Evolutionary conservation across 1,140 invertebrate genomes (phyloP), one percentile per base, ranked within the genome.

Genomic region (Drosophila ohnishii): DNA sequence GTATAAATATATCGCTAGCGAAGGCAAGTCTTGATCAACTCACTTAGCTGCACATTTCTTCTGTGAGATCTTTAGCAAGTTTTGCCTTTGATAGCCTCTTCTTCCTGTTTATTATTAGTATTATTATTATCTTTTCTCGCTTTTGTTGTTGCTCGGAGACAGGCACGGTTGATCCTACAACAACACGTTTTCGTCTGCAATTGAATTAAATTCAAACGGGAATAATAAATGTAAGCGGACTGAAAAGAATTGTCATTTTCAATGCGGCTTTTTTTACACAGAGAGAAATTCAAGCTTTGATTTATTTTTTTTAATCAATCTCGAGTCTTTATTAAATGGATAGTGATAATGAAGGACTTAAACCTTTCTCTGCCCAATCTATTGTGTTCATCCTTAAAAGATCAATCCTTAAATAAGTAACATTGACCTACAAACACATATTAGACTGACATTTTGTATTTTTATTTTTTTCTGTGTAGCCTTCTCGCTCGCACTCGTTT

Each of bases 201-300:
- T 86, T 86, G 83, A 86, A 86, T 86, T 87, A 86, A 85, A 85
- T 84, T 85, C 58, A 64, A 53, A 73, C 59, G 56, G 74, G 66
- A 83, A 66, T 53, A 60, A 75, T 75, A 75, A 75, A 61, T 69
- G 74, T 57, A 75, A 75, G 70, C 69, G 55, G 22, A 37, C 58
- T 7, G 53, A 60, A 55, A 66, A 69, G 66, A 70, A 56, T 70
- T 10, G 40, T 45, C 35, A 50, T 22, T 30, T 55, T 37, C 55
- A 44, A 34, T 64, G 32, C 22, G 48, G 34, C n/a, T 55, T 3
- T 35, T 35, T 32, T 1, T 47, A 10, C 50, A 69, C 61, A 53
- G 65, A 60, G 67, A 69, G 62, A 70, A 80, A 75, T 67, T 63
- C 2, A 5, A 28, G 25, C 25, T 1, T 28, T 28, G 7, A 16